Conservation (phyloP, 2,797 vertebrate species). For the Alca torda region DNA sequence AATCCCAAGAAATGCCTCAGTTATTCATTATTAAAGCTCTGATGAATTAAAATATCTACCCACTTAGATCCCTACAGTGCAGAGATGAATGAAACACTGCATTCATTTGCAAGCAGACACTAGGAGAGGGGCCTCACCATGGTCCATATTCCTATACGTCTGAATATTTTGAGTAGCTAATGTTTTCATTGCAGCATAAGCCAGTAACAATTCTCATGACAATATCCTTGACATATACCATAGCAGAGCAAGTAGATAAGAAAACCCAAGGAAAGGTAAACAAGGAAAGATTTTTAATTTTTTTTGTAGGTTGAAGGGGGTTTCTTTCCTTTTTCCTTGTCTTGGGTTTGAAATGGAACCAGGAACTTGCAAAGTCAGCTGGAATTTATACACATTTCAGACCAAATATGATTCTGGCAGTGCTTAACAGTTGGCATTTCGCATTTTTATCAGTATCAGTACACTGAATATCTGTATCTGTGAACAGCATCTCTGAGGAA, state of each 20-base stretch:
- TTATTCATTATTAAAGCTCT: not conserved
- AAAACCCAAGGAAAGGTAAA: not conserved
- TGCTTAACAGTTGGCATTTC: not conserved
- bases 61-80: not conserved
- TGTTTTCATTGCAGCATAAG: not conserved
- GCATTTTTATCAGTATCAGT: not conserved
- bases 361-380: not conserved
- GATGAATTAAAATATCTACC: not conserved
- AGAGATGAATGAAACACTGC: not conserved
- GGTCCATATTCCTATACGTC: not conserved
- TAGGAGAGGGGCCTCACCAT: fast-evolving
- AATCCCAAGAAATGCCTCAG: not conserved
- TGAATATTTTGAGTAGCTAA: not conserved
- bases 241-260: not conserved
- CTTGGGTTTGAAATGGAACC: not conserved
- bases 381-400: not conserved
- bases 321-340: not conserved
- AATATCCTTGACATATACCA: not conserved
- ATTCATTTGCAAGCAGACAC: not conserved
- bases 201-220: not conserved
- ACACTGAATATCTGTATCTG: not conserved
- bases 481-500: not conserved
- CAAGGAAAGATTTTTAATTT: not conserved
- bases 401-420: not conserved
- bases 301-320: fast-evolving